Evolutionary conservation across 2,797 vertebrate species (phyloP), one percentile per base, ranked within the genome.

Genomic region (Pteronotus mesoamericanus): DNA sequence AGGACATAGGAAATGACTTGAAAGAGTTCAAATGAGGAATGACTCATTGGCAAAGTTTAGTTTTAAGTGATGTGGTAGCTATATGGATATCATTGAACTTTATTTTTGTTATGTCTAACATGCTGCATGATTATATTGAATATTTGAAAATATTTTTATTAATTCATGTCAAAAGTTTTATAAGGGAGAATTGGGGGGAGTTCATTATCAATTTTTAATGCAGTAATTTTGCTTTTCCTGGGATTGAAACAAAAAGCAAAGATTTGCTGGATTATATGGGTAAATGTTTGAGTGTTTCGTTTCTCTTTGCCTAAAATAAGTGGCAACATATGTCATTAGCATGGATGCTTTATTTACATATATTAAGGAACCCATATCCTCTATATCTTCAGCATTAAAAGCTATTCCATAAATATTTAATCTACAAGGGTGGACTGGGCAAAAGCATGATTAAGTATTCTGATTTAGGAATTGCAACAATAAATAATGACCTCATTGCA

Each of bases 401-500:
- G 37, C 51, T 86, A 74, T 46, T 42, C 84, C 22, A 59, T 66
- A 86, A 80, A 85, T 85, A 64, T 89, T 71, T 91, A 77, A 83
- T 87, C 18, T 39, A 93, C 64, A 89, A 71, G 53, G 29, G 32
- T 83, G 39, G 42, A 42, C 59, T 61, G 53, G 42, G 66, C 46
- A 86, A 69, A 37, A 94, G 32, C 46, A 57, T 75, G 89, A 79
- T 18, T 11, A 66, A n/a, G 3, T 57, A 95, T 71, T 90, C 42
- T 91, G 51, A 83, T 83, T 44, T 79, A 93, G 29, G 9, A 90
- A 91, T 42, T 91, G 10, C n/a, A 72, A 64, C 6, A 71, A 84
- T 91, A 96, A 96, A 92, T 94, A 46, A 79, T 64, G 39, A 72
- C 44, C 21, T 94, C 94, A 89, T 64, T 89, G 51, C 14, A 61